Percentiles rank a stretch among this genome's conserved stretches.
phyloP scores from a whole-genome alignment of 2,888 invertebrate species.

The Zaprionus lineosus region DNA sequence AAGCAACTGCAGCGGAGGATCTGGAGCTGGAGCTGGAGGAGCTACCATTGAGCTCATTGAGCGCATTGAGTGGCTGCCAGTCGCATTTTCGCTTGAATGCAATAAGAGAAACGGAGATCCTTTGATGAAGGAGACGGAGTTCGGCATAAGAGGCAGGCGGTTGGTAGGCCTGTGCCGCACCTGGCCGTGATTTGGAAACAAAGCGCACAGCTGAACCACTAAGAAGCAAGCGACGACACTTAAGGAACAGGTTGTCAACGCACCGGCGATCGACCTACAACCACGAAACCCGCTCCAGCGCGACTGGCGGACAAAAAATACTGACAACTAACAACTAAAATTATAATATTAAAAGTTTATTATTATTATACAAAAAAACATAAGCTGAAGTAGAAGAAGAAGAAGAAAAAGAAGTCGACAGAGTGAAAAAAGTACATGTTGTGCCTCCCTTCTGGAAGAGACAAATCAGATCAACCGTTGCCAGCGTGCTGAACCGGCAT shows the following conservation, averaged over 20 bases:
- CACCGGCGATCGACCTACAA: constrained; percentile 29
- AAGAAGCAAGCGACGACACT: constrained; percentile 12
- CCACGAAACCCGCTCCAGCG: constrained; percentile 38
- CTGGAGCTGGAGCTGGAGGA: not conserved
- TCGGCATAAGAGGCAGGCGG: constrained; percentile 22
- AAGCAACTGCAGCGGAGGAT: constrained; percentile 5
- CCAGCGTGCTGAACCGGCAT: constrained; percentile 59
- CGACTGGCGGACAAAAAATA: constrained; percentile 6
- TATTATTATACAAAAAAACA: constrained; percentile 22
- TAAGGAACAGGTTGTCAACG: constrained; percentile 47
- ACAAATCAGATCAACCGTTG: constrained; percentile 68
- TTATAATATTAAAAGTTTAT: constrained; percentile 62
- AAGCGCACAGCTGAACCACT: constrained; percentile 36
- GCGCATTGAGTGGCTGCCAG: constrained; percentile 19
- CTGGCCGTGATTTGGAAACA: constrained; percentile 60
- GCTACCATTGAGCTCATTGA: constrained; percentile 15
- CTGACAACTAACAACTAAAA: constrained; percentile 52
- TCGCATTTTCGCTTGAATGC: constrained; percentile 63
- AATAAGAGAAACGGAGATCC: constrained; percentile 50
- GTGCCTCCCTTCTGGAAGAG: constrained; percentile 29
- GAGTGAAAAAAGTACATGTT: too few relatives aligned
- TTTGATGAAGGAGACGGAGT: constrained; percentile 7
- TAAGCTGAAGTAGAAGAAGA: not conserved
- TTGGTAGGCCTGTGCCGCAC: constrained; percentile 38
- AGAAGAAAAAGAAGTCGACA: not conserved